Base-by-base conservation (phyloP, 2,113 vertebrate species). In the Apistogramma diplotaenia region DNA sequence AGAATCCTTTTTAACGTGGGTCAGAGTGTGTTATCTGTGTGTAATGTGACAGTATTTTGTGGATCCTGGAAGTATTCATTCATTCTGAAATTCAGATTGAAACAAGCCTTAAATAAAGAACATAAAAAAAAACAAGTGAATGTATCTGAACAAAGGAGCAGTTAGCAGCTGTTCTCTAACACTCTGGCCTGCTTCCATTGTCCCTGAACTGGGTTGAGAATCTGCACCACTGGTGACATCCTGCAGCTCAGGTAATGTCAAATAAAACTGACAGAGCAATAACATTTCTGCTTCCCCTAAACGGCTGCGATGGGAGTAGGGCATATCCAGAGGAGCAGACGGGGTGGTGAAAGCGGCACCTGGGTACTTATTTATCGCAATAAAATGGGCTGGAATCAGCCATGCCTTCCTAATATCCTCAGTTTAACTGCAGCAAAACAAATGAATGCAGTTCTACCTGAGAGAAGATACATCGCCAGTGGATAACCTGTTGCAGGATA, bases 181-280 rank as follows among this genome's bases (percentile, higher is more conserved):
- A 54, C 23, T 31, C 67, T 71, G 82, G 72, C 74, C 53, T 43
- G 73, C 18, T 73, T 81, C 55, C 83, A 67, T n/a, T 67, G 18
- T 74, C 74, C 67, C 82, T 75, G 33, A 78, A 79, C 74, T 46
- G 67, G 61, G 79, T 51, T 76, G 81, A 84, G 71, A 81, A 59
- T 81, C 46, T 70, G 81, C 51, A 72, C 21, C 25, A 19, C 23
- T 23, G 29, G 76, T 78, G 89, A 87, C 83, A 76, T 85, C 84
- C 85, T 84, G 81, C 78, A 89, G 75, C 89, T 87, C 80, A 82
- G 82, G 89, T 90, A 89, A 90, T 87, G 84, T 76, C 82, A 94
- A 81, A 89, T 83, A 80, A 91, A 86, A 88, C 85, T 86, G 91
- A 91, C 89, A 86, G 82, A 81, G 90, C 87, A 92, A 92, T 92